Conservation (phyloP, 35 echinoderm and acorn worm genomes). For the Eucidaris tribuloides region DNA sequence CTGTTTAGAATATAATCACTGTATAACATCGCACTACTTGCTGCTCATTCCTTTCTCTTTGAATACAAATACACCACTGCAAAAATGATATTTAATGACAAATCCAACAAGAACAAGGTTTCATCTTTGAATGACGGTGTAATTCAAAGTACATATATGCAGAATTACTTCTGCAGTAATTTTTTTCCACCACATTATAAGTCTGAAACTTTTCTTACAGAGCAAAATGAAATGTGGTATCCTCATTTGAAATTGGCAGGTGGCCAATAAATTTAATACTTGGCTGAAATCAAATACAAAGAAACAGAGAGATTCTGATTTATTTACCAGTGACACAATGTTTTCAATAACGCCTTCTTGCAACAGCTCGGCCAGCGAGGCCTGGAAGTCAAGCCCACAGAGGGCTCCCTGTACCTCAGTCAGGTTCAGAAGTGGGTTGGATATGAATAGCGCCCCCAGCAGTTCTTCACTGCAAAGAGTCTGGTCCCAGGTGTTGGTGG, state of each 20-base stretch:
- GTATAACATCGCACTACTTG: too few relatives aligned
- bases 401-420: constrained; percentile 9
- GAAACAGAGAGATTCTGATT: background rate
- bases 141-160: background rate
- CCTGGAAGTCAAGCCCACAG: background rate
- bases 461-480: constrained; percentile 9
- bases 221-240: background rate
- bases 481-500: background rate
- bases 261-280: too few relatives aligned
- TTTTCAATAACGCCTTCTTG: background rate
- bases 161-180: background rate
- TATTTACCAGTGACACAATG: background rate
- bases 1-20: too few relatives aligned
- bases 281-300: background rate
- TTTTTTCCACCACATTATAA: too few relatives aligned
- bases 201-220: too few relatives aligned
- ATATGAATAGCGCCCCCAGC: constrained; percentile 7
- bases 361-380: background rate
- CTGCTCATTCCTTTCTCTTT: too few relatives aligned
- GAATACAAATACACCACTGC: too few relatives aligned
- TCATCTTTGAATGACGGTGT: background rate
- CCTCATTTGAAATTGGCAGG: background rate
- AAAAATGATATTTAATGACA: too few relatives aligned
- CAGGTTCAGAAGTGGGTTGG: background rate
- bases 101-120: too few relatives aligned